Evolutionary conservation across 64 coral and sea anemone genomes (phyloP).

Genomic region (Stichodactyla mertensii): DNA sequence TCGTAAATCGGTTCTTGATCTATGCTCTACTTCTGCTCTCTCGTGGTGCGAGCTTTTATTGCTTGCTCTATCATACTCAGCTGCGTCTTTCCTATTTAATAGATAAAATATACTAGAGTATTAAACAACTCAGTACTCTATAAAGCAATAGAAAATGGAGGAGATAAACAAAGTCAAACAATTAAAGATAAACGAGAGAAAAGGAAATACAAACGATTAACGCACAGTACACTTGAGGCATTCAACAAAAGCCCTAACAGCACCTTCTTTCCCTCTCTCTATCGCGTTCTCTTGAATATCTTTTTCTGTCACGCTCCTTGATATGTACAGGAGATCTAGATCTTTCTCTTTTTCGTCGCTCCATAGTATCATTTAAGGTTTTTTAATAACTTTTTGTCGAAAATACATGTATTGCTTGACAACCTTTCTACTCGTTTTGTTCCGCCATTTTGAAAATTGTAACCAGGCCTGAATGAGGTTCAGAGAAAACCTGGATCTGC

Average conservation of each 20-base stretch:
- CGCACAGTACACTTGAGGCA: background rate
- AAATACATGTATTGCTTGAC: background rate
- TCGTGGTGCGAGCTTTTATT: background rate
- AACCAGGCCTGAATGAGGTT: background rate
- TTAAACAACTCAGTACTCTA: no score
- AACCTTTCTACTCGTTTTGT: background rate
- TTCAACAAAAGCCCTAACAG: no score
- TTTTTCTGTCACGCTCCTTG: background rate
- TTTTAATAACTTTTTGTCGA: background rate
- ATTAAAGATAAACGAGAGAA: background rate
- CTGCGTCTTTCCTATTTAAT: background rate
- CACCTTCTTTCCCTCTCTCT: background rate
- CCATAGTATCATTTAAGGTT: background rate
- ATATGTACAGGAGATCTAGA: background rate
- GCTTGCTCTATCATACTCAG: background rate
- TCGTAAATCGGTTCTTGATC: background rate
- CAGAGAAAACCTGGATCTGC: background rate
- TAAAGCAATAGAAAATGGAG: no score
- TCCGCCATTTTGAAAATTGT: constrained; percentile 15
- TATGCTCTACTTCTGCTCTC: background rate
- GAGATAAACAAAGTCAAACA: background rate
- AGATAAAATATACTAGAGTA: background rate
- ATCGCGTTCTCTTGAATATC: background rate
- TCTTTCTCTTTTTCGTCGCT: constrained; percentile 3
- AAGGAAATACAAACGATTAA: background rate